These are phyloP conservation scores for Phyllotis vaccarum DNA, from an alignment of 2,797 vertebrate species.

Conservation along the genomic window DNA sequence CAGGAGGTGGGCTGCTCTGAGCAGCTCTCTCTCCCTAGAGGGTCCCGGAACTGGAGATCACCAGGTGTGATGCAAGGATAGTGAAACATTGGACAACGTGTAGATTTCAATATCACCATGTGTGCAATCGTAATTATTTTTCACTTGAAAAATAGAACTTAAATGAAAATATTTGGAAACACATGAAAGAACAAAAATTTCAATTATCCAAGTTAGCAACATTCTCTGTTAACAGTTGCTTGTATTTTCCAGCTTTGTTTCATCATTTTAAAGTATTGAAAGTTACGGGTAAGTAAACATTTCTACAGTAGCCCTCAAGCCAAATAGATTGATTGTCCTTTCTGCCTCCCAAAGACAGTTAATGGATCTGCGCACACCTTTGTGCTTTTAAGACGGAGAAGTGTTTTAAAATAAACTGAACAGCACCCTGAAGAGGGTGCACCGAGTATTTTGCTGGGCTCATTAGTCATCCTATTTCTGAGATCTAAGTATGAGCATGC, in stretches of 20 bases:
- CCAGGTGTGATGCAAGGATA: background rate
- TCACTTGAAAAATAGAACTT: conserved; percentile 35
- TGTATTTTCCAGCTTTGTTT: background rate
- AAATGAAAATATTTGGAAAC: conserved; percentile 16
- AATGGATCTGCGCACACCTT: background rate
- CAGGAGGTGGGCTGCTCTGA: background rate
- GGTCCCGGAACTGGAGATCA: background rate
- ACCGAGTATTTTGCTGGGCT: background rate
- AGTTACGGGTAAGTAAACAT: background rate
- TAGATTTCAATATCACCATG: background rate
- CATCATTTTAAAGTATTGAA: background rate
- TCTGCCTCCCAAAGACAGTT: background rate
- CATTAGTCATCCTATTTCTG: background rate
- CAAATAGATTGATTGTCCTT: background rate
- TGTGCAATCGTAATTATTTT: background rate
- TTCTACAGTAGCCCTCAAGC: background rate
- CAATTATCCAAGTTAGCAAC: background rate
- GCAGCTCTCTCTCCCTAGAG: background rate
- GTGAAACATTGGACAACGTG: background rate
- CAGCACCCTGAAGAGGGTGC: background rate
- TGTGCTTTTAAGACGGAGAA: background rate
- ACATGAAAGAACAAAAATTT: background rate
- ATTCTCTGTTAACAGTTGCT: background rate
- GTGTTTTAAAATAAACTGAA: conserved; percentile 25
- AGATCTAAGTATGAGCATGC: background rate